Evolutionary conservation across 2,888 invertebrate species (phyloP).

Genomic region (Stenchaetothrips biformis): DNA sequence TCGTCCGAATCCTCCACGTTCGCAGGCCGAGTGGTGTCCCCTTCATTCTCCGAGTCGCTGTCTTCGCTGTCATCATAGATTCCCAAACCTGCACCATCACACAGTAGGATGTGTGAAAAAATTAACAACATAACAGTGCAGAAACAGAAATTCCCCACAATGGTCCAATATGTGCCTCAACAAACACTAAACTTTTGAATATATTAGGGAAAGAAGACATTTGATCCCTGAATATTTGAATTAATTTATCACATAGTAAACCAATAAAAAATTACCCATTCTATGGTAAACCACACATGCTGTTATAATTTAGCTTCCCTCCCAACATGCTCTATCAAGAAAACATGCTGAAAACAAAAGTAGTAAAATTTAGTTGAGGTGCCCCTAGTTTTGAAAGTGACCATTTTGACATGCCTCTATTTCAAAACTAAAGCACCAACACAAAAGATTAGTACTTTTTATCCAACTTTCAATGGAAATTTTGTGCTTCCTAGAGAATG

Average conservation of each 20-base stretch:
- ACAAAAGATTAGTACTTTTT: too few relatives aligned
- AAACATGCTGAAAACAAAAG: background rate
- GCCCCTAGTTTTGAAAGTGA: too few relatives aligned
- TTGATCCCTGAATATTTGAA: background rate
- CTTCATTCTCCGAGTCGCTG: slow-evolving; percentile 20
- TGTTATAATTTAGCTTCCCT: background rate
- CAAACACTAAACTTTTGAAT: background rate
- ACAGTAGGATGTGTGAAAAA: slow-evolving; percentile 5
- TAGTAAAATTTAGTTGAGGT: too few relatives aligned
- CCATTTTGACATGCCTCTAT: too few relatives aligned
- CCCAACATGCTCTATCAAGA: background rate
- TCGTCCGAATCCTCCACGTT: background rate
- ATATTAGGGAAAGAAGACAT: background rate
- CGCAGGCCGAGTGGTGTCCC: background rate
- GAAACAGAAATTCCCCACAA: background rate
- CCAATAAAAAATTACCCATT: background rate
- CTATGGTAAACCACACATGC: background rate
- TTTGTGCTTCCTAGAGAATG: too few relatives aligned
- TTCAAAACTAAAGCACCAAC: too few relatives aligned
- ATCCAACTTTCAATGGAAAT: too few relatives aligned
- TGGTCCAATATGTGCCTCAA: background rate
- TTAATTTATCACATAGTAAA: background rate
- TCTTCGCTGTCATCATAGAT: slow-evolving; percentile 21
- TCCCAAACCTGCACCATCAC: slow-evolving; percentile 22
- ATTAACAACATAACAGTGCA: background rate